Conservation (phyloP, 2,888 invertebrate species). For the Protodeltote pygarga region DNA sequence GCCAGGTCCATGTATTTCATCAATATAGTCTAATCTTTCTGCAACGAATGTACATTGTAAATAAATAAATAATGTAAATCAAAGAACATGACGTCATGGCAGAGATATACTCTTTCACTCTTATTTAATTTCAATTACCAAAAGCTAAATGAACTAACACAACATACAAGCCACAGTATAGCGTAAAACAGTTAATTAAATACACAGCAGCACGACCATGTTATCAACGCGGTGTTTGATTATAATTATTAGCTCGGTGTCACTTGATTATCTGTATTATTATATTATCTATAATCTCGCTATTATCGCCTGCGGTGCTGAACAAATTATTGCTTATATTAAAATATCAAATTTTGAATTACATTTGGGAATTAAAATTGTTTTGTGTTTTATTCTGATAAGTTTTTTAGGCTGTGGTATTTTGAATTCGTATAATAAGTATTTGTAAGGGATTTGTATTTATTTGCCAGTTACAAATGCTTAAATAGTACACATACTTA, state of each 20-base stretch:
- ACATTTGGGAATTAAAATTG: constrained; percentile 9
- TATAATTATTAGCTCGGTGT: constrained; percentile 35
- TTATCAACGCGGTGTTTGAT: constrained; percentile 43
- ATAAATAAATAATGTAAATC: no score
- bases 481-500: no score
- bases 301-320: constrained; percentile 32
- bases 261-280: constrained; percentile 42
- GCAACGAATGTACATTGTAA: no score
- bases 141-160: constrained; percentile 11
- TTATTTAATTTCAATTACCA: constrained; percentile 8
- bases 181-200: constrained; percentile 30
- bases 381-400: not conserved
- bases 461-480: no score
- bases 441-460: no score
- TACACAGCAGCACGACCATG: constrained; percentile 11
- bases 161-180: constrained; percentile 8
- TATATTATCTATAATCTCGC: constrained; percentile 33
- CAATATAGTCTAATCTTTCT: no score
- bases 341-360: constrained; percentile 18
- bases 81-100: no score
- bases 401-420: constrained; percentile 5
- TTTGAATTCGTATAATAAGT: no score
- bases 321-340: constrained; percentile 19
- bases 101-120: no score
- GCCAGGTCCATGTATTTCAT: no score